Percentiles rank a stretch among this genome's conserved stretches.
These are phyloP conservation scores for Sebastolobus altivelis DNA, from an alignment of 2,797 vertebrate genomes.

Conservation along the genomic window DNA sequence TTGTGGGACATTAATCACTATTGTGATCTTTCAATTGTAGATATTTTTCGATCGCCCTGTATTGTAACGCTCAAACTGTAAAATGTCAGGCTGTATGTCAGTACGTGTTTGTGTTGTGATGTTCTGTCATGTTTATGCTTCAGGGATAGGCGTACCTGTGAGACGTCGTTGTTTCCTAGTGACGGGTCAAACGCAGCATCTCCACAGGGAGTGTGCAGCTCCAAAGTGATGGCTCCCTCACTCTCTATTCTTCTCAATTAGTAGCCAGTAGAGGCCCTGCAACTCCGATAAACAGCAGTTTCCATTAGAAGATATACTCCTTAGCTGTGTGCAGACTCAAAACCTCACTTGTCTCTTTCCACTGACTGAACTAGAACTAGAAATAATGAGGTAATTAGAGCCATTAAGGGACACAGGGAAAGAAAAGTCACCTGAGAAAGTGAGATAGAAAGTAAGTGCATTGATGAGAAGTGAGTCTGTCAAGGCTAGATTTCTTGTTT, in stretches of 20 bases:
- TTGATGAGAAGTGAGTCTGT: conserved; percentile 48
- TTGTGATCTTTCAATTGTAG: conserved; percentile 11
- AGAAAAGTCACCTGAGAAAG: conserved; percentile 24
- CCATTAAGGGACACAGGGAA: conserved; percentile 29
- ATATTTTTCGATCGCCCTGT: neutral
- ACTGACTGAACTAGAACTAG: conserved; percentile 44
- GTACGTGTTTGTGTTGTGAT: conserved; percentile 27
- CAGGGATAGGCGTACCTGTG: conserved; percentile 18
- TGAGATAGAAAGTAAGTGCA: conserved; percentile 28
- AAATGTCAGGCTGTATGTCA: neutral
- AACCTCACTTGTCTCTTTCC: conserved; percentile 29
- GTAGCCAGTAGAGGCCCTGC: conserved; percentile 7
- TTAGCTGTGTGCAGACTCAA: neutral
- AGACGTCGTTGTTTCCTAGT: conserved; percentile 50
- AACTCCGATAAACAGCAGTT: conserved; percentile 21
- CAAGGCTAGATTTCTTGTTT: conserved; percentile 44
- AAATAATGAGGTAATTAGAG: conserved; percentile 56
- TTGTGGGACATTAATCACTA: conserved; percentile 12
- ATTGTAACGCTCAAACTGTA: neutral
- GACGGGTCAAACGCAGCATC: conserved; percentile 36
- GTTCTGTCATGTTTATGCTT: conserved; percentile 19
- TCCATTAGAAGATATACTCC: conserved; percentile 36
- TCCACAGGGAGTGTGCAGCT: conserved; percentile 22
- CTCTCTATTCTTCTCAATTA: conserved; percentile 46
- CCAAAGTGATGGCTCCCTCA: conserved; percentile 22